Base-by-base conservation (phyloP, 2,113 vertebrate species). In the Zingel zingel region DNA sequence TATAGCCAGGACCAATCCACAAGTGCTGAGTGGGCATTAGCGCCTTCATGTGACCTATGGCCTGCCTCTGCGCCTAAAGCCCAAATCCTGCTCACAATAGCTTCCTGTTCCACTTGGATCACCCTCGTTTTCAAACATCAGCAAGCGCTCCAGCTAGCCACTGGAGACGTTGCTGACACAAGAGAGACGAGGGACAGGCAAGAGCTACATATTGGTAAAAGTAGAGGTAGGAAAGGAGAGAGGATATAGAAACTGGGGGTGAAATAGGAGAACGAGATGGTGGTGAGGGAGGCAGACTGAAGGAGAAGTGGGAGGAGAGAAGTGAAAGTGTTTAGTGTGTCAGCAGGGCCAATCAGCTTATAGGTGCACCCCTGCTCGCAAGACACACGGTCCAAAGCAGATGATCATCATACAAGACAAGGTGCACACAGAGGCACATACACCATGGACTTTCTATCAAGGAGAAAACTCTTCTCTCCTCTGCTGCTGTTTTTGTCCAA, bases 61-160 rank as follows among this genome's bases (percentile, higher is more conserved):
- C 95, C 94, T 94, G 91, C 91, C 94, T 94, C 86, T 92, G 90
- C 75, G 95, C 92, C 94, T 93, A 96, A 95, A 95, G 94, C 93
- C 93, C 88, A 96, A 97, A 96, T 93, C 94, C 94, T 92, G 90
- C 89, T 93, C 93, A 96, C 94, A 97, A 96, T 94, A 94, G 94
- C 91, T 96, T 95, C 95, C 96, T 95, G 94, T 96, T 96, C 94
- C 93, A 95, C 92, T 94, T 94, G 93, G 93, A 96, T 95, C 94
- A 92, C 91, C 83, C 92, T 90, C 89, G 59, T 92, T 93, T 95
- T 93, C 90, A 93, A 93, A 94, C 91, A 92, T 94, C 94, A 94
- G 92, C 94, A 94, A 82, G 83, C 87, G 48, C 88, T 89, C 79
- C 84, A 79, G 91, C 73, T 83, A 80, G 88, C 86, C 86, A 88